Evolutionary conservation across 2,888 invertebrate species (phyloP), one percentile per base, ranked within the genome.

Genomic region (Chesias legatella): DNA sequence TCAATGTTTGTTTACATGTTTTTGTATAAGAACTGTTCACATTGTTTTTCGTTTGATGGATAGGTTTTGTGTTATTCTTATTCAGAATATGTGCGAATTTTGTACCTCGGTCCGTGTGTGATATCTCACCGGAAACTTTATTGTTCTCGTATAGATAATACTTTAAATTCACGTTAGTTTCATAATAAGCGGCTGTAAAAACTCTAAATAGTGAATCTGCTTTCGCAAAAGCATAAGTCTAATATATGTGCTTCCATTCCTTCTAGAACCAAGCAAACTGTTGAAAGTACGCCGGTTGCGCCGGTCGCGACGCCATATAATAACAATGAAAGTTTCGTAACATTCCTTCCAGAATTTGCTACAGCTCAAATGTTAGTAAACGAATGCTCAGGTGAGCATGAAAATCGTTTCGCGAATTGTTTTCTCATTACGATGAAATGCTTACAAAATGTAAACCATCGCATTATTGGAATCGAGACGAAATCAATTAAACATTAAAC

Each of bases 1-100:
- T 20, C 21, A 33, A 24, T 52, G 48, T 51, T 55, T 55, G 44
- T 55, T 55, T 54, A 51, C 43, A 28, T 5, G 28, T 39, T 47
- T 48, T 43, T 20, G 21, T 6, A 11, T 32, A 23, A 24, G 10
- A 7, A 10, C 43, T 13, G 33, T 21, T 10, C 5, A 36, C 23
- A 3, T n/a, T 23, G 13, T 23, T 2, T 23, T 5, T 7, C 25
- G 9, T 25, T 8, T 8, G 25, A 5, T 23, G 8, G 8, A 23
- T 23, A 23, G 1, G 7, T 8, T 10, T 9, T 9, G n/a, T 25
- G 25, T 25, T 25, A 8, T 25, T 1, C 7, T 4, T 8, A 8
- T 1, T 2, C 8, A 8, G 8, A 9, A 9, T 25, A 7, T 8
- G 9, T 37, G 21, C 3, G 5, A 17, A 17, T 17, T 17, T 17